phyloP scores from a whole-genome alignment of 2,797 vertebrate species.

The Leptoclinus maculatus region DNA sequence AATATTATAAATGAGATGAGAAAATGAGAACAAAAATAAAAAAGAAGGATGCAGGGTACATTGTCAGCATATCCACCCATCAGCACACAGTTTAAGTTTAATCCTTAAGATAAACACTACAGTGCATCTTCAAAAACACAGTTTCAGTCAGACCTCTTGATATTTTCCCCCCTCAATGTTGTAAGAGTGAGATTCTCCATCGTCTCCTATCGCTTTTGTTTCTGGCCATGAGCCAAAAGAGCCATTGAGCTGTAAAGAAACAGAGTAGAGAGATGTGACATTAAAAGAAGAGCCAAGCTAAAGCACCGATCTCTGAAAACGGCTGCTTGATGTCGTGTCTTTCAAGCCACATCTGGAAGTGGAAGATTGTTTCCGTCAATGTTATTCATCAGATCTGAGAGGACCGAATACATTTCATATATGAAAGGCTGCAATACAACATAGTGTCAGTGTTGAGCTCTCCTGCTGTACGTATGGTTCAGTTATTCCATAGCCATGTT shows the following conservation, averaged over 20 bases:
- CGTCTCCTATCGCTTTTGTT: background rate
- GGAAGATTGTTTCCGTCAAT: conserved; percentile 32
- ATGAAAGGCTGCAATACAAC: conserved; percentile 24
- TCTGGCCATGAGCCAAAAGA: conserved; percentile 39
- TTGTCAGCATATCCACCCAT: background rate
- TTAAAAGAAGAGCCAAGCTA: conserved; percentile 32
- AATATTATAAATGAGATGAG: background rate
- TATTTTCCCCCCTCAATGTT: conserved; percentile 34
- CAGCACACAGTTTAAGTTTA: background rate
- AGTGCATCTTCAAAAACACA: conserved; percentile 9
- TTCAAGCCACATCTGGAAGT: conserved; percentile 39
- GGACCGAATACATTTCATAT: conserved; percentile 15
- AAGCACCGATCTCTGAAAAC: conserved; percentile 41
- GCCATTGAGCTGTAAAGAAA: conserved; percentile 36
- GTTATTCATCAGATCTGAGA: conserved; percentile 27
- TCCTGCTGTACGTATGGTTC: conserved; percentile 15
- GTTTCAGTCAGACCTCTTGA: conserved; percentile 33
- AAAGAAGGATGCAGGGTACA: background rate
- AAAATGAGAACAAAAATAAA: background rate
- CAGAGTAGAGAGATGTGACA: conserved; percentile 30
- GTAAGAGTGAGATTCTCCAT: conserved; percentile 12
- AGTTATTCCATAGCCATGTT: conserved; percentile 38
- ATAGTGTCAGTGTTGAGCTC: background rate
- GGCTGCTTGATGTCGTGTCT: conserved; percentile 24
- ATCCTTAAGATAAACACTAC: conserved; percentile 1